Evolutionary conservation across 1,140 invertebrate species (phyloP).

Genomic region (Solen grandis): DNA sequence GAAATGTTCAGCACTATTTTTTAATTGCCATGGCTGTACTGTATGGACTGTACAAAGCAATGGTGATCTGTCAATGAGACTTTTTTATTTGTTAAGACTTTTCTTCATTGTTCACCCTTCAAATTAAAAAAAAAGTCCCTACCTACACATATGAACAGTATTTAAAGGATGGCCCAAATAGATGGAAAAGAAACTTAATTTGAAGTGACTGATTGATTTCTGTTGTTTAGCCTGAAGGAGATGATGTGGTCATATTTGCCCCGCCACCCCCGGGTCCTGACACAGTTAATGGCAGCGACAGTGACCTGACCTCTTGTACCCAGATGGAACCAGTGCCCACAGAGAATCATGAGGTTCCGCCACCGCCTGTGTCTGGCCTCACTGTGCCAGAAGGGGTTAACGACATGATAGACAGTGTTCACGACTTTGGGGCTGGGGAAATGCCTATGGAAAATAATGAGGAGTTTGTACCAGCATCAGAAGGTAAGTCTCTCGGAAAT

Average conservation of each 20-base stretch:
- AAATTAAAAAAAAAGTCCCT: no score
- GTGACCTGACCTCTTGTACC: conserved; percentile 13
- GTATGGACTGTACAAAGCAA: no score
- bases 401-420: conserved; percentile 55
- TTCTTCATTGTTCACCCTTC: no score
- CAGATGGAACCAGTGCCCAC: neutral
- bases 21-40: neutral
- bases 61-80: no score
- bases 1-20: neutral
- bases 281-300: conserved; percentile 16
- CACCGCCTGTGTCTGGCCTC: neutral
- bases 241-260: conserved; percentile 53
- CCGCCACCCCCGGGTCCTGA: conserved; percentile 19
- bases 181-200: neutral
- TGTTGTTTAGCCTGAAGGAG: no score
- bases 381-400: conserved; percentile 19
- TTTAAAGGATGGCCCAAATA: neutral
- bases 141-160: neutral
- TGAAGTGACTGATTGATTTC: conserved; percentile 30
- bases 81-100: no score
- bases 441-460: conserved; percentile 54
- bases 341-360: neutral
- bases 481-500: conserved; percentile 47
- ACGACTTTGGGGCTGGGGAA: conserved; percentile 57
- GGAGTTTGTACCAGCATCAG: conserved; percentile 45